These are phyloP conservation scores for Hipposideros larvatus DNA, from an alignment of 2,797 vertebrate species.

Conservation along the genomic window DNA sequence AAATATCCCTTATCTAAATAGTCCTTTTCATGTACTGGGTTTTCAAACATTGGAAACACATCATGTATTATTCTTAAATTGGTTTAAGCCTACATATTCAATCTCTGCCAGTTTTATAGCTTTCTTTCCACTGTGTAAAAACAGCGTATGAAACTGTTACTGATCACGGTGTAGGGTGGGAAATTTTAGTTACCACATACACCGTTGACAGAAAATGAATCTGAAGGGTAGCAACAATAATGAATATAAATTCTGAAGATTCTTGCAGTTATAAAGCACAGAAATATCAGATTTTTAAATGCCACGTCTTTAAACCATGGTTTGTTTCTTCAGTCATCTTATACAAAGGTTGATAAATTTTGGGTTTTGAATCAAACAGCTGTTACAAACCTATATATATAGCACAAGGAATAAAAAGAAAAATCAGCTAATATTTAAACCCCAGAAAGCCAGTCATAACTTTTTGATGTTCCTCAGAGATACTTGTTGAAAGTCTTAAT, in stretches of 20 bases:
- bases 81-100: not conserved
- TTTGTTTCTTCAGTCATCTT: not conserved
- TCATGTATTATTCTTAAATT: not conserved
- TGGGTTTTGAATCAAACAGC: not conserved
- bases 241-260: conserved; percentile 12
- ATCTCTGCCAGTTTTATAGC: not conserved
- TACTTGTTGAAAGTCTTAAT: not conserved
- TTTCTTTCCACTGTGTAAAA: not conserved
- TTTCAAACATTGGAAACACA: not conserved
- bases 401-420: conserved; percentile 35
- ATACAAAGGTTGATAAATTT: not conserved
- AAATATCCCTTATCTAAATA: not conserved
- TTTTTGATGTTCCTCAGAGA: not conserved
- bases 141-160: not conserved
- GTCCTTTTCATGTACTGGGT: not conserved
- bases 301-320: conserved; percentile 24
- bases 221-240: not conserved
- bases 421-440: not conserved
- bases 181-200: not conserved
- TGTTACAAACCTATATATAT: not conserved
- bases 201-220: conserved; percentile 36
- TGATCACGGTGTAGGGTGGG: not conserved
- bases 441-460: not conserved
- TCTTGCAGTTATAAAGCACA: not conserved
- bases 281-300: conserved; percentile 12